Evolutionary conservation across 2,113 vertebrate species (phyloP).

Genomic region (Procavia capensis): DNA sequence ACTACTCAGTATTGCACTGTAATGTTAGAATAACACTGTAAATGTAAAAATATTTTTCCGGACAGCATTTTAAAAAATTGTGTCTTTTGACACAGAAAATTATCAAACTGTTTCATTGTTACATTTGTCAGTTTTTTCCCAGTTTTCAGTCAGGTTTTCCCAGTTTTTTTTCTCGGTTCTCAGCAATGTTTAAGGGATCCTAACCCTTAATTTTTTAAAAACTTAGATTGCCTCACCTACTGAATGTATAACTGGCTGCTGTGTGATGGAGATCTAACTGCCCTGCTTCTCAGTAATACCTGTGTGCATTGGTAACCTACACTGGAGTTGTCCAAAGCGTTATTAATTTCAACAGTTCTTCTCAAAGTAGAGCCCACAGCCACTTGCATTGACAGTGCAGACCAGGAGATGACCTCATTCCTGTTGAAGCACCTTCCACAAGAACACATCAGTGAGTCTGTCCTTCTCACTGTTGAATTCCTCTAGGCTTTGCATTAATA

Average conservation of each 20-base stretch:
- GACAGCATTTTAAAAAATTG: neutral
- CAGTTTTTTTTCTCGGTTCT: neutral
- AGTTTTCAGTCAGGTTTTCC: neutral
- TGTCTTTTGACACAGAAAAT: neutral
- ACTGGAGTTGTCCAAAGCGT: rapidly evolving
- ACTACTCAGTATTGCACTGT: neutral
- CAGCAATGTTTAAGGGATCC: neutral
- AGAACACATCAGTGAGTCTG: neutral
- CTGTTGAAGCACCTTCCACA: neutral
- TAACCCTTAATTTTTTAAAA: neutral
- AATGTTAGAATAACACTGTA: no score
- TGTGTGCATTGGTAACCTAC: neutral
- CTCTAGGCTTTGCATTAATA: conserved; percentile 32
- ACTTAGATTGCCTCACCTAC: rapidly evolving
- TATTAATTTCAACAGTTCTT: neutral
- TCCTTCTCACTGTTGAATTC: neutral
- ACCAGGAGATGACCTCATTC: conserved; percentile 19
- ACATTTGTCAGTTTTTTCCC: neutral
- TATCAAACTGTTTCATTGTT: neutral
- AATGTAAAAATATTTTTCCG: neutral
- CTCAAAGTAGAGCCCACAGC: no score
- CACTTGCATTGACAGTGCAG: rapidly evolving
- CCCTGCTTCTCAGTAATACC: neutral
- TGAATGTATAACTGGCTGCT: no score
- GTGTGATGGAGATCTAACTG: neutral